Conservation (phyloP, 2,888 invertebrate species). For the Patella ulyssiponensis region DNA sequence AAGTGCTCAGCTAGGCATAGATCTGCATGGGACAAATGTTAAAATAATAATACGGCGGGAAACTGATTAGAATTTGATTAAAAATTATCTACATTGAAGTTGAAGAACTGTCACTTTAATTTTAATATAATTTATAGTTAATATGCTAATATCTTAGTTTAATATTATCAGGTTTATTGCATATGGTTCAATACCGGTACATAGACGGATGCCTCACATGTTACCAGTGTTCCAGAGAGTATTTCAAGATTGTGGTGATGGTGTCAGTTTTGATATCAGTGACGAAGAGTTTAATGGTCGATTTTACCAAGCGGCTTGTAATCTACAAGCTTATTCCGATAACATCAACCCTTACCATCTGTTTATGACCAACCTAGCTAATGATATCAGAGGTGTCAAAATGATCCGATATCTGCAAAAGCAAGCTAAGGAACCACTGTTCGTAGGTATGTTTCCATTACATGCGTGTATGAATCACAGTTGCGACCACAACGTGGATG, state of each 20-base stretch:
- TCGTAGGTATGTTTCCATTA: slow-evolving; percentile 63
- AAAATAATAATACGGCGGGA: too few species aligned
- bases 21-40: too few species aligned
- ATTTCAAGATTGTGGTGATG: slow-evolving; percentile 54
- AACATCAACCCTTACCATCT: slow-evolving; percentile 53
- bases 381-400: slow-evolving; percentile 44
- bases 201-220: slow-evolving; percentile 52
- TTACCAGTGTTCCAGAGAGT: slow-evolving; percentile 49
- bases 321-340: slow-evolving; percentile 59
- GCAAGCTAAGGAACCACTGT: slow-evolving; percentile 50
- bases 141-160: too few species aligned
- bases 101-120: too few species aligned
- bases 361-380: slow-evolving; percentile 47
- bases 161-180: slow-evolving; percentile 56
- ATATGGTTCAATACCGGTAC: slow-evolving; percentile 51
- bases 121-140: too few species aligned
- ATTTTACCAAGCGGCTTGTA: slow-evolving; percentile 64
- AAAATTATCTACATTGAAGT: too few species aligned
- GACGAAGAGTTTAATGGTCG: slow-evolving; percentile 63
- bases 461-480: slow-evolving; percentile 66
- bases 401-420: slow-evolving; percentile 46
- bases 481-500: slow-evolving; percentile 63
- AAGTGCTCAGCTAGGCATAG: too few species aligned
- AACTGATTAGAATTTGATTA: too few species aligned
- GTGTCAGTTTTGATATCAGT: slow-evolving; percentile 52